Evolutionary conservation across 2,113 vertebrate genomes (phyloP), one percentile per base, ranked within the genome.

Genomic region (Xerus inauris): DNA sequence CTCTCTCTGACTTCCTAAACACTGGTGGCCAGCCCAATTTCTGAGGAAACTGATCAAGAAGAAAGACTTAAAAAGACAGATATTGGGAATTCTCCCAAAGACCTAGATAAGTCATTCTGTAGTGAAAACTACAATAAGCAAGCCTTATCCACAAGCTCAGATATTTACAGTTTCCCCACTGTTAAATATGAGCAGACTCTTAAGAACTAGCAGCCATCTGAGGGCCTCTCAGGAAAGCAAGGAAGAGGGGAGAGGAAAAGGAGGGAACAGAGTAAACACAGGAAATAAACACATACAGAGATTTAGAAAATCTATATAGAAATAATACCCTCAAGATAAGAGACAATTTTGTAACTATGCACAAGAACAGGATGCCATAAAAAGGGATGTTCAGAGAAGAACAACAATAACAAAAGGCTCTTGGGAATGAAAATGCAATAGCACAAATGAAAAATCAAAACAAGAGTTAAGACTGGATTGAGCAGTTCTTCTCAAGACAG

Each of bases 371-470:
- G 17, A 30, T 59, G 26, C 40, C 12, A 57, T 45, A 35, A 87
- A 57, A 79, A 79, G 49, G 38, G 62, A 49, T 64, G 59, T 54
- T 86, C 67, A 49, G 64, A 91, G 71, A 90, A 92, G 26, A 87
- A 54, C 12, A 82, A 17, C 6, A 35, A 6, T 35, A 67, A 67
- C 64, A 54, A 69, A 73, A 83, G 24, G 24, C 35, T 87, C 77
- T 84, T 84, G 30, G 90, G 51, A 91, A 84, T 89, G 20, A 87
- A 82, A 87, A 87, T 32, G 72, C 12, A 91, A 12, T 30, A 45
- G 24, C 22, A 79, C 42, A 91, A 91, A 45, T 90, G 16, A 84
- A 87, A 92, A 95, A 91, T 73, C 69, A 59, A 19, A 49, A 82
- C n/a, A 81, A 59, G 42, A 89, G 16, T 24, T 24, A 35, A 19